A percentile compares a stretch with the other conserved stretches of the same genome.
phyloP scores from a whole-genome alignment of 2,113 vertebrate species.

The Apus apus region DNA sequence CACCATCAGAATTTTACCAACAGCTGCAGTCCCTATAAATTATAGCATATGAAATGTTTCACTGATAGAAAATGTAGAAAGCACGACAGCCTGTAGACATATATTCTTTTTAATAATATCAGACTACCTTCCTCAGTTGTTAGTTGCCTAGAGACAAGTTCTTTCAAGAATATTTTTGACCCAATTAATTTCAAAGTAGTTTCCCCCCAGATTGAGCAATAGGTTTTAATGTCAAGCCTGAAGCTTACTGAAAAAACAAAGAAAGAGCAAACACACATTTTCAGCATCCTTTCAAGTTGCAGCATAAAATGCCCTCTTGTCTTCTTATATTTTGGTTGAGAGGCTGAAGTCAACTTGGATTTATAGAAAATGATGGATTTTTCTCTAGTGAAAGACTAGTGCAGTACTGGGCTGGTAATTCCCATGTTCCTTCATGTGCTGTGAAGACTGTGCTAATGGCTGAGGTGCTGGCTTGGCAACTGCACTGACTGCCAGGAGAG shows the following conservation, averaged over 20 bases:
- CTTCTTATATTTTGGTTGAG: background rate
- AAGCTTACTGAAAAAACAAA: conserved; percentile 26
- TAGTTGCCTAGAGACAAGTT: conserved; percentile 57
- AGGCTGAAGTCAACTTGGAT: background rate
- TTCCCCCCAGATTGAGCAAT: background rate
- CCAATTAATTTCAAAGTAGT: conserved; percentile 54
- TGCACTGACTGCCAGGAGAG: background rate
- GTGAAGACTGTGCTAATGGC: background rate
- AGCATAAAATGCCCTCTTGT: background rate
- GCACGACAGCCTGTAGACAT: background rate
- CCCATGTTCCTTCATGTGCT: accelerated
- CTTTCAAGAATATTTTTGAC: conserved; percentile 54
- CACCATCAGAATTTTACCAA: background rate
- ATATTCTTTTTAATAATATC: conserved; percentile 20
- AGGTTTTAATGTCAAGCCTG: conserved; percentile 1
- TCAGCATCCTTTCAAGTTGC: background rate
- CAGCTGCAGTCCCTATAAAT: background rate
- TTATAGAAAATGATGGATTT: background rate
- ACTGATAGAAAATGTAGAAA: background rate
- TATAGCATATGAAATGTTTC: background rate
- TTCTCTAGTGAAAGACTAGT: background rate
- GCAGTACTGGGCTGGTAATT: background rate
- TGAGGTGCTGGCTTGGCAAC: background rate
- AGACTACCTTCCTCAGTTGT: conserved; percentile 30
- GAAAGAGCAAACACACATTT: background rate